Conservation (phyloP, 2,888 invertebrate species). For the Furcula furcula region DNA sequence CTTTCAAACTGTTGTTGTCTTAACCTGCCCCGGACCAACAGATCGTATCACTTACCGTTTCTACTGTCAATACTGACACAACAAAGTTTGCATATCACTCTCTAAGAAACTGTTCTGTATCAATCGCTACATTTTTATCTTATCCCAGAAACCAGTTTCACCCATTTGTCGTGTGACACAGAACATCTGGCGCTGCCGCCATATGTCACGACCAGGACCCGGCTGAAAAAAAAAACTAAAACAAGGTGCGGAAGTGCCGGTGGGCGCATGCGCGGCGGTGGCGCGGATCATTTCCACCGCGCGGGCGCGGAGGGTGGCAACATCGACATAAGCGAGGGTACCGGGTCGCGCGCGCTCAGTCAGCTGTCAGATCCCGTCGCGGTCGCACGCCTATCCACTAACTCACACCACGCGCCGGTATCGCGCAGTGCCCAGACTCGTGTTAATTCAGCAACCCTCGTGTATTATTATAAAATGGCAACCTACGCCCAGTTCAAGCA, state of each 20-base stretch:
- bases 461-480: slow-evolving; percentile 84
- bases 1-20: background rate
- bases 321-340: slow-evolving; percentile 77
- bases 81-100: slow-evolving; percentile 14
- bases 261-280: slow-evolving; percentile 57
- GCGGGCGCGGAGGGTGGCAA: slow-evolving; percentile 75
- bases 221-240: slow-evolving; percentile 40
- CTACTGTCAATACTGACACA: slow-evolving; percentile 16
- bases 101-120: slow-evolving; percentile 23
- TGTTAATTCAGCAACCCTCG: slow-evolving; percentile 42
- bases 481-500: slow-evolving; percentile 96
- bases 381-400: slow-evolving; percentile 45
- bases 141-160: slow-evolving; percentile 24
- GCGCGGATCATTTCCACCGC: slow-evolving; percentile 58
- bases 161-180: slow-evolving; percentile 25
- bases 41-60: slow-evolving; percentile 9
- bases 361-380: slow-evolving; percentile 69
- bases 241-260: slow-evolving; percentile 52
- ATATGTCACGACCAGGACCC: slow-evolving; percentile 32
- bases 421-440: slow-evolving; percentile 54
- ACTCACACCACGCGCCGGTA: slow-evolving; percentile 32
- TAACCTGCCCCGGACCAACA: background rate
- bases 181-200: slow-evolving; percentile 26
- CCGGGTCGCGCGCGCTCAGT: slow-evolving; percentile 73
- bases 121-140: slow-evolving; percentile 20